phyloP scores from a whole-genome alignment of 2,113 vertebrate genomes.

The Plecotus auritus region DNA sequence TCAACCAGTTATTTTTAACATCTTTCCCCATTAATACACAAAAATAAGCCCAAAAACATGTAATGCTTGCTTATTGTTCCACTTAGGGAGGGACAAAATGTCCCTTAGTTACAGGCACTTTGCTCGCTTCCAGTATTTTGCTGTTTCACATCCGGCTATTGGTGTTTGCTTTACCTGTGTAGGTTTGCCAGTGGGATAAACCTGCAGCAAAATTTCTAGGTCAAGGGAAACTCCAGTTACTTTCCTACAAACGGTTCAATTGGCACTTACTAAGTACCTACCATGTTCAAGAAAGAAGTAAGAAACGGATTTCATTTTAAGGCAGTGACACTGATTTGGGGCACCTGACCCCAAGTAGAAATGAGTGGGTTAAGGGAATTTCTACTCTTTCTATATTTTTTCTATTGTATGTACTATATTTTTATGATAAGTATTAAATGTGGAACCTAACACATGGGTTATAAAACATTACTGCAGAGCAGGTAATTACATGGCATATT shows the following conservation, averaged over 20 bases:
- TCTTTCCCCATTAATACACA: background rate
- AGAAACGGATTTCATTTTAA: conserved; percentile 13
- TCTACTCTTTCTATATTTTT: background rate
- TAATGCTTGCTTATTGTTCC: background rate
- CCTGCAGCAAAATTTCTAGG: background rate
- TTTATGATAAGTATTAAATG: background rate
- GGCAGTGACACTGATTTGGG: background rate
- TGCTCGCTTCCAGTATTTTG: background rate
- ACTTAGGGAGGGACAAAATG: background rate
- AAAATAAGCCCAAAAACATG: background rate
- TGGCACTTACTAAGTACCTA: background rate
- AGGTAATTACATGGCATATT: conserved; percentile 25
- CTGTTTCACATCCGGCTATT: background rate
- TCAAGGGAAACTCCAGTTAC: background rate
- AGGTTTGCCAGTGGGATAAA: background rate
- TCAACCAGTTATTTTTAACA: background rate
- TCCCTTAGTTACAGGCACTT: background rate
- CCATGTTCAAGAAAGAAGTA: background rate
- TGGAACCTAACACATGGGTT: background rate
- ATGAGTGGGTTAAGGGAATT: background rate
- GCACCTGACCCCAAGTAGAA: background rate
- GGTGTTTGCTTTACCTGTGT: background rate
- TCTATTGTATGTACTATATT: background rate
- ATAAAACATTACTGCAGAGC: conserved; percentile 20
- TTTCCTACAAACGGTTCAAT: background rate